Conservation (phyloP, 2,113 vertebrate species). For the Astatoreochromis straeleni region DNA sequence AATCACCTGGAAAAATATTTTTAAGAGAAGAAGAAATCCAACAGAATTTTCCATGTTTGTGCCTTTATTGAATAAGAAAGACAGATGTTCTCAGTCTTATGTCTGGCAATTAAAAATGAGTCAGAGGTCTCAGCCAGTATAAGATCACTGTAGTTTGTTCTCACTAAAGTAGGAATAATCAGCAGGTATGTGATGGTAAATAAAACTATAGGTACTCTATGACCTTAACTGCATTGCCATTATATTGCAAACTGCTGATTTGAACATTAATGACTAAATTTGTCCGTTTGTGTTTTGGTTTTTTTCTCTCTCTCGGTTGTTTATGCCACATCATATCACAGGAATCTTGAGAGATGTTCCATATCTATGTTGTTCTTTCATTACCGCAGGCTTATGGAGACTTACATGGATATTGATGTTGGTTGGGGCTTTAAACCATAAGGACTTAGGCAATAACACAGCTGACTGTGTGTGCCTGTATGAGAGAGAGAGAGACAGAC, state of each 20-base stretch:
- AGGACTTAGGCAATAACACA: constrained; percentile 3
- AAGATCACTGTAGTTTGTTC: not conserved
- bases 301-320: not conserved
- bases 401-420: constrained; percentile 47
- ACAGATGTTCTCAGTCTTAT: not conserved
- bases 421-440: constrained; percentile 17
- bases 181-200: not conserved
- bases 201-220: not conserved
- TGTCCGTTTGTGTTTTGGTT: not conserved
- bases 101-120: not conserved
- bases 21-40: not conserved
- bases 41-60: not conserved
- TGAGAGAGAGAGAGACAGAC: not conserved
- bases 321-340: constrained; percentile 12
- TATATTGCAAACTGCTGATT: not conserved
- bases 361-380: constrained; percentile 58
- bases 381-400: constrained; percentile 47
- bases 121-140: not conserved
- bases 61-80: not conserved
- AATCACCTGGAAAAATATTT: not conserved
- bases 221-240: not conserved
- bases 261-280: not conserved
- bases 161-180: not conserved
- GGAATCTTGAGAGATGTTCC: constrained; percentile 6
- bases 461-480: not conserved